These are phyloP conservation scores for Teleogryllus oceanicus DNA, from an alignment of 2,888 invertebrate species.

Conservation along the genomic window DNA sequence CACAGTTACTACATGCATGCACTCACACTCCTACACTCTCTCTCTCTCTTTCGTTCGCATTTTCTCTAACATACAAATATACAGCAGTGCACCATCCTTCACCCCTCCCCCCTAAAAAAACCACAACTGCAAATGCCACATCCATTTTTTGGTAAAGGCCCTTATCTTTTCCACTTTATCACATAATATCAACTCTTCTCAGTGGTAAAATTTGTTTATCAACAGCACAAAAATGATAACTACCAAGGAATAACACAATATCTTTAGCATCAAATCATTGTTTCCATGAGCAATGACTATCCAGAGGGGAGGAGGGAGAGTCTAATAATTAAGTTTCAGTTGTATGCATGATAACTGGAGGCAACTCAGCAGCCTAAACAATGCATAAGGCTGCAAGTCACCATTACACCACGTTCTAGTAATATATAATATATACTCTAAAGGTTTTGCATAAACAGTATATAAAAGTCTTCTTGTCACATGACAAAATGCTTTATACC, in stretches of 20 bases:
- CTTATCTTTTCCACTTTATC: conserved; percentile 25
- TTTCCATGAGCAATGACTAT: conserved; percentile 12
- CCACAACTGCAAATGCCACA: conserved; percentile 24
- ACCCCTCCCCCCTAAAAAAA: conserved; percentile 26
- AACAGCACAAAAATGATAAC: conserved; percentile 24
- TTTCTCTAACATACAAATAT: conserved; percentile 25
- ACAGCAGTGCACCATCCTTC: conserved; percentile 28
- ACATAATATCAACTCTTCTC: conserved; percentile 29
- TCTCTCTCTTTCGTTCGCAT: not conserved
- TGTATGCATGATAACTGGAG: not conserved
- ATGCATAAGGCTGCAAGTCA: conserved; percentile 21
- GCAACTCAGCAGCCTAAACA: conserved; percentile 23
- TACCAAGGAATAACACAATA: conserved; percentile 11
- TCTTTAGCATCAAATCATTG: conserved; percentile 24
- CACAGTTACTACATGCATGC: conserved; percentile 37
- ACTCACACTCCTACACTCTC: conserved; percentile 27
- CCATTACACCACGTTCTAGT: conserved; percentile 29
- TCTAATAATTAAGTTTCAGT: not conserved
- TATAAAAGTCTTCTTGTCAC: conserved; percentile 34
- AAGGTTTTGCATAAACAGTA: conserved; percentile 31
- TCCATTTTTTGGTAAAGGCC: conserved; percentile 11
- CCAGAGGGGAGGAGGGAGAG: conserved; percentile 6
- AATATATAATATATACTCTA: conserved; percentile 32
- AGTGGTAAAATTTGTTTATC: conserved; percentile 29
- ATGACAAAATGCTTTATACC: conserved; percentile 21